phyloP scores from a whole-genome alignment of 2,113 vertebrate genomes.

The Phoxinus phoxinus region DNA sequence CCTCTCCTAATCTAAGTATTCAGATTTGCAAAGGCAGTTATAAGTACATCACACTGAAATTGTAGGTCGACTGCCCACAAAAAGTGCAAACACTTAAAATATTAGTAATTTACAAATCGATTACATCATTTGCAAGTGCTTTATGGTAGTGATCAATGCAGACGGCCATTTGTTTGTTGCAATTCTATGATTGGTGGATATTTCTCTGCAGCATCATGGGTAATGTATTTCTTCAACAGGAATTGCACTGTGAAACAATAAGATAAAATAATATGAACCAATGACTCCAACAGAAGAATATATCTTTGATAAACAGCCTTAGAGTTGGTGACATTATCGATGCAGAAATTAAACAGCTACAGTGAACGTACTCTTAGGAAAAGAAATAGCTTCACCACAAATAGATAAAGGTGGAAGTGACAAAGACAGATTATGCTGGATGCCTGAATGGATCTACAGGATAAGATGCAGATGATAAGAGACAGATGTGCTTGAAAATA shows the following conservation, averaged over 20 bases:
- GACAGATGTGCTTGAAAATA: conserved; percentile 51
- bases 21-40: background rate
- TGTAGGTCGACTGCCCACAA: background rate
- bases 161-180: no score
- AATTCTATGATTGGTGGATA: no score
- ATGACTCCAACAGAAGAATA: no score
- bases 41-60: background rate
- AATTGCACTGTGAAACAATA: no score
- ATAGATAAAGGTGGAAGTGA: background rate
- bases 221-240: no score
- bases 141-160: no score
- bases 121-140: no score
- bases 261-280: no score
- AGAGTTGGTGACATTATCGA: background rate
- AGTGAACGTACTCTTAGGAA: background rate
- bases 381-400: conserved; percentile 3
- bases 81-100: background rate
- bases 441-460: background rate
- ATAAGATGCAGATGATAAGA: conserved; percentile 57
- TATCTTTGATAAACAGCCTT: no score
- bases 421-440: conserved; percentile 32
- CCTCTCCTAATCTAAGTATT: background rate
- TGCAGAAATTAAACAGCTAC: background rate
- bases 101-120: no score
- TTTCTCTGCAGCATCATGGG: no score